phyloP scores from a whole-genome alignment of 2,888 invertebrate genomes.

The Athripsodes cinereus region DNA sequence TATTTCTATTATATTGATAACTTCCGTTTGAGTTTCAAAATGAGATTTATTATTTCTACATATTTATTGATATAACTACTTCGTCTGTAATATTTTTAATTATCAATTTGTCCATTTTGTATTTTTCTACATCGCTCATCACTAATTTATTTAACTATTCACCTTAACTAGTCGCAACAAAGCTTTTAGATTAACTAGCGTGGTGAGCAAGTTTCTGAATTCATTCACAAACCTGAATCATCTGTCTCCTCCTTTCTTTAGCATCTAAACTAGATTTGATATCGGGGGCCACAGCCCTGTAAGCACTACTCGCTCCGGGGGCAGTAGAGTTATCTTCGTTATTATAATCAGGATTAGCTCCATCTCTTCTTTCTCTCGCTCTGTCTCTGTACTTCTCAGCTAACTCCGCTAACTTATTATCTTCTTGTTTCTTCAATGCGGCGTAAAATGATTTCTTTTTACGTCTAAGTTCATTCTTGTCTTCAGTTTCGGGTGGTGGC shows the following conservation, averaged over 20 bases:
- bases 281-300: constrained; percentile 94
- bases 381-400: constrained; percentile 91
- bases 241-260: constrained; percentile 87
- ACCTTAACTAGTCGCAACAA: no score
- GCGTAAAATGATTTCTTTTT: constrained; percentile 96
- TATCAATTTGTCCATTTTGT: neutral
- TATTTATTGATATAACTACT: no score
- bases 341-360: constrained; percentile 72
- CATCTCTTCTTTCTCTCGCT: constrained; percentile 86
- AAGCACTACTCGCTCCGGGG: constrained; percentile 75
- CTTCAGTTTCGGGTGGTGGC: constrained; percentile 53
- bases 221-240: constrained; percentile 76
- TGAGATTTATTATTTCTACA: no score
- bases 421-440: constrained; percentile 90
- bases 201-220: no score
- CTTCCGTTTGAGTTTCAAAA: no score
- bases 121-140: no score
- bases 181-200: no score
- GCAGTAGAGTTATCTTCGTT: constrained; percentile 57
- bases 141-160: no score
- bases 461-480: constrained; percentile 76
- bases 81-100: neutral
- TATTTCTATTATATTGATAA: no score
- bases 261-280: constrained; percentile 90
- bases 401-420: constrained; percentile 88